Conservation (phyloP, 1,140 invertebrate species). For the Ptiloglossa arizonensis region DNA sequence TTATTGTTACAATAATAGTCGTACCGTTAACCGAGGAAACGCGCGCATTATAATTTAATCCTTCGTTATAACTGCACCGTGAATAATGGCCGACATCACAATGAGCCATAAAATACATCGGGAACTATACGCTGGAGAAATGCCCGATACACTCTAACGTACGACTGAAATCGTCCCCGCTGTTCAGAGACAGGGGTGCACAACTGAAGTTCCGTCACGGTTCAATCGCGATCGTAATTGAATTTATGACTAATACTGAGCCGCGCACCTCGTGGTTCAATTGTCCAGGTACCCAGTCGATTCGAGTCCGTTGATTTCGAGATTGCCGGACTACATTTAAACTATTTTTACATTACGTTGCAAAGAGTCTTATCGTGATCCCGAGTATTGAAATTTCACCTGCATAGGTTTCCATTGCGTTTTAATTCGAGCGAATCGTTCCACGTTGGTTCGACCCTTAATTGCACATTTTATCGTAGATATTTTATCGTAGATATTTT, state of each 20-base stretch:
- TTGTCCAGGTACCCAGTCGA: not conserved
- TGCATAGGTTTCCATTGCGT: too few species aligned
- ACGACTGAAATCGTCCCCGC: conserved; percentile 3
- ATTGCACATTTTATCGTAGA: too few species aligned
- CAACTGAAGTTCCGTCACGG: conserved; percentile 9
- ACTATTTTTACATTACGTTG: not conserved
- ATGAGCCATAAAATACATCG: conserved; percentile 46
- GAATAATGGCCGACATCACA: conserved; percentile 53
- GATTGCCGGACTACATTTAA: not conserved
- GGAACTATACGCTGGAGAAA: conserved; percentile 39
- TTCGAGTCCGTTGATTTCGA: not conserved
- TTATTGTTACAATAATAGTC: conserved; percentile 53
- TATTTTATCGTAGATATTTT: too few species aligned
- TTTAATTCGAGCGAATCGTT: too few species aligned
- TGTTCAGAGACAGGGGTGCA: not conserved
- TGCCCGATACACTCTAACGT: conserved; percentile 43
- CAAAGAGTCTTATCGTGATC: too few species aligned
- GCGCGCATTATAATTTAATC: conserved; percentile 51
- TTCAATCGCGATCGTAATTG: conserved; percentile 43
- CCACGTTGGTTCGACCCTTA: too few species aligned
- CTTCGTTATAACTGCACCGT: conserved; percentile 49
- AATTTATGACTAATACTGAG: conserved; percentile 41
- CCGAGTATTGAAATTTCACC: too few species aligned
- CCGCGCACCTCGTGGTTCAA: not conserved
- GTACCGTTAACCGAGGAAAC: conserved; percentile 39